Evolutionary conservation across 2,888 invertebrate species (phyloP).

Genomic region (Pachydiplax longipennis): DNA sequence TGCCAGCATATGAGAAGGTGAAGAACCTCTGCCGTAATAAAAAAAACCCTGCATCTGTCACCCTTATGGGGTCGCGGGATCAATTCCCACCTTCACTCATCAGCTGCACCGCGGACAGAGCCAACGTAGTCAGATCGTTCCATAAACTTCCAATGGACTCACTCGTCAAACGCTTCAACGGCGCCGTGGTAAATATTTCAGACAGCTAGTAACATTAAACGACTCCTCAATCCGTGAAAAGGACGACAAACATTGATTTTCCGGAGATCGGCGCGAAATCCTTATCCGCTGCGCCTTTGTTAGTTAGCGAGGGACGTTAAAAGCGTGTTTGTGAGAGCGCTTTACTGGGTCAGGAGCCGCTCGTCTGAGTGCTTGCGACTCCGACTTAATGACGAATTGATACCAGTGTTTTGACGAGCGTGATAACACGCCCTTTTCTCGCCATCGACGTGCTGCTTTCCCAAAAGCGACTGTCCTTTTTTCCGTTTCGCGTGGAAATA

Average conservation of each 20-base stretch:
- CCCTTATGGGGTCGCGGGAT: no score
- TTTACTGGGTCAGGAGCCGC: not conserved
- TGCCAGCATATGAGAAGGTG: no score
- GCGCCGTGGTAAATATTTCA: not conserved
- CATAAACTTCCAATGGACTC: no score
- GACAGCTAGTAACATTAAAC: not conserved
- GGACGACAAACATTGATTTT: slow-evolving; percentile 1
- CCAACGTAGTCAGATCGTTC: no score
- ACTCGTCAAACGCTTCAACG: no score
- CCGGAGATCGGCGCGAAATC: not conserved
- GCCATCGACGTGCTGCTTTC: no score
- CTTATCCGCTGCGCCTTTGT: slow-evolving; percentile 9
- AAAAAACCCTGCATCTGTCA: no score
- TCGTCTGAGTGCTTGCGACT: not conserved
- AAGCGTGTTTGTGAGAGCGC: not conserved
- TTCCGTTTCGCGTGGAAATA: not conserved
- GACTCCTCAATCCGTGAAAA: not conserved
- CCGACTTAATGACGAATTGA: not conserved
- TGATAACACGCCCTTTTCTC: not conserved
- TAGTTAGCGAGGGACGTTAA: not conserved
- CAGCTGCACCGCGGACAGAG: no score
- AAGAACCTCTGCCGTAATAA: no score
- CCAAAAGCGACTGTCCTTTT: not conserved
- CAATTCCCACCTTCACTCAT: no score
- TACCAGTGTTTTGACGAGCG: not conserved